Conservation (phyloP, 2,888 invertebrate genomes). For the Rhyacophila evoluta region DNA sequence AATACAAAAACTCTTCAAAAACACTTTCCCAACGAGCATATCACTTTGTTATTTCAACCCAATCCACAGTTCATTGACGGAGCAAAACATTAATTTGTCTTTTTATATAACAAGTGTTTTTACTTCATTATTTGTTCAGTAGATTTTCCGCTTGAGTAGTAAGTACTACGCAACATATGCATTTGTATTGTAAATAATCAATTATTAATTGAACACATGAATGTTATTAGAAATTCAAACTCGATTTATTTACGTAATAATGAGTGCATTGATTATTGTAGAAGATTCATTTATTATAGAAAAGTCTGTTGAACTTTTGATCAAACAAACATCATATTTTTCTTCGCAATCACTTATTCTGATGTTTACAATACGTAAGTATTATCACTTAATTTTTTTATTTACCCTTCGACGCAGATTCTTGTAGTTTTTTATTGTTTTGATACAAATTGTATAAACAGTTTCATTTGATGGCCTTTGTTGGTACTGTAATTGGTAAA, state of each 20-base stretch:
- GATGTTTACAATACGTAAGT: neutral
- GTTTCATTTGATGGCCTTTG: neutral
- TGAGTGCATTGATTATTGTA: neutral
- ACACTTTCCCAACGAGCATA: neutral
- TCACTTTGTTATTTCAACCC: neutral
- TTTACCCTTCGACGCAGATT: neutral
- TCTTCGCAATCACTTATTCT: neutral
- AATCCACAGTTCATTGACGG: neutral
- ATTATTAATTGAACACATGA: no score
- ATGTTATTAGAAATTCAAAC: neutral
- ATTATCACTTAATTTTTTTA: neutral
- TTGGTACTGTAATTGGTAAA: neutral
- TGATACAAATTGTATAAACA: neutral
- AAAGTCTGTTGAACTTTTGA: neutral
- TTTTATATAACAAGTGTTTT: constrained; percentile 10
- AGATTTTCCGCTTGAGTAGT: neutral
- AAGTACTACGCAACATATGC: neutral
- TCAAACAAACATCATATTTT: neutral
- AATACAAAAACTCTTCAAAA: neutral
- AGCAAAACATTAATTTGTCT: neutral
- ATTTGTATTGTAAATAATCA: neutral
- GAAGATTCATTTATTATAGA: neutral
- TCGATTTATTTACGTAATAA: constrained; percentile 4
- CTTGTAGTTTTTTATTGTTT: neutral
- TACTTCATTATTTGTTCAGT: neutral